Evolutionary conservation across 2,113 vertebrate genomes (phyloP), one percentile per base, ranked within the genome.

Genomic region (Turdus rufiventris): DNA sequence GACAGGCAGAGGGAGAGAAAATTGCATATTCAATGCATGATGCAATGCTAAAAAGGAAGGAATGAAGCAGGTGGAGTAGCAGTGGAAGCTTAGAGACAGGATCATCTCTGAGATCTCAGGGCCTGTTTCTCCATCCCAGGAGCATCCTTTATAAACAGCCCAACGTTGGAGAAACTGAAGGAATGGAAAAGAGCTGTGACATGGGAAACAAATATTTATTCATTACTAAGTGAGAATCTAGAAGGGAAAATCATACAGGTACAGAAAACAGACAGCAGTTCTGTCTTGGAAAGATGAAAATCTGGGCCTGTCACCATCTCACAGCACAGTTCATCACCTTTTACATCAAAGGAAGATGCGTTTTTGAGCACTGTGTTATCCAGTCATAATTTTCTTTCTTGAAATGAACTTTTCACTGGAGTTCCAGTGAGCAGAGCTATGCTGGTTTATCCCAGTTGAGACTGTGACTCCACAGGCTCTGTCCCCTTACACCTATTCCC

Each of bases 151-250:
- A 78, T 89, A 84, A 95, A 92, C 65, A 92, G 48, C 43, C 57
- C 84, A 67, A 68, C 86, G 53, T 48, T 63, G 50, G 20, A 84
- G 61, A 93, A 89, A 83, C 63, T 80, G 77, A 92, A 92, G 28
- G 61, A 87, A 75, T 1, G 20, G 72, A 48, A 91, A 93, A 68
- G 76, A 93, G 65, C 43, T 93, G 38, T 75, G 68, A 72, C 80
- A 89, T 71, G 65, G 54, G 83, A 91, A 91, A 86, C 60, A 96
- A 88, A 91, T 92, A 94, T 89, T 94, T 95, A 81, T 92, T 95
- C 73, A 89, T 94, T 84, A 65, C 80, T 65, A 91, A 91, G 63
- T 77, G 51, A 70, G 72, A 90, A 63, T 84, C 65, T 87, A 50
- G 89, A 94, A 81, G 40, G 74, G 57, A 65, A 93, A 87, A 78